Percentiles rank a stretch among this genome's conserved stretches.
phyloP scores from a whole-genome alignment of 1,140 invertebrate species.

The Macrostomum lignano region DNA sequence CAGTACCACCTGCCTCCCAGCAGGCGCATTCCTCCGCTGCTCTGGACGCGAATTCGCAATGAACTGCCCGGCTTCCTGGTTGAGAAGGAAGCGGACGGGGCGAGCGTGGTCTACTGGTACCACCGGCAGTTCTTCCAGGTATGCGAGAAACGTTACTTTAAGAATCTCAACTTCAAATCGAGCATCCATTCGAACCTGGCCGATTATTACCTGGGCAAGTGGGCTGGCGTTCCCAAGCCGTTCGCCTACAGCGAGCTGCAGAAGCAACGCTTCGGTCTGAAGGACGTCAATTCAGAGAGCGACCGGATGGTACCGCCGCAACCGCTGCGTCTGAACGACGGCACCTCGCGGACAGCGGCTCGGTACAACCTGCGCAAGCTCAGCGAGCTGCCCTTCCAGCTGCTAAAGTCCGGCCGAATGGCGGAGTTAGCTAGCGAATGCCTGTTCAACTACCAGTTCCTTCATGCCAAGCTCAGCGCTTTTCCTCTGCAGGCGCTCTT shows the following conservation, averaged over 20 bases:
- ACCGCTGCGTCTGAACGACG: constrained; percentile 61
- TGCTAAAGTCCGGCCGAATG: constrained; percentile 58
- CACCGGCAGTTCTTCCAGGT: constrained; percentile 33
- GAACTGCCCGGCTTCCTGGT: constrained; percentile 78
- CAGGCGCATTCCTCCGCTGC: constrained; percentile 59
- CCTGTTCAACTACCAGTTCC: constrained; percentile 84
- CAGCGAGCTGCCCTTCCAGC: constrained; percentile 61
- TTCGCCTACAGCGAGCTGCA: constrained; percentile 92
- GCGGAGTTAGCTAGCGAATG: constrained; percentile 71
- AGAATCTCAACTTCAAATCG: constrained; percentile 73
- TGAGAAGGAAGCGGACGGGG: constrained; percentile 76
- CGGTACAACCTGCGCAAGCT: constrained; percentile 34
- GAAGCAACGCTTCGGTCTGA: constrained; percentile 38
- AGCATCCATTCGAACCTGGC: constrained; percentile 89
- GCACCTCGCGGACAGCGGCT: constrained; percentile 18
- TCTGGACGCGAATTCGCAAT: constrained; percentile 77
- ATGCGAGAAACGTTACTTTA: constrained; percentile 67
- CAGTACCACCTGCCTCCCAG: constrained; percentile 89
- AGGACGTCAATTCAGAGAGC: constrained; percentile 62
- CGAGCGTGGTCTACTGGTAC: constrained; percentile 89
- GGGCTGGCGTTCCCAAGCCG: constrained; percentile 60
- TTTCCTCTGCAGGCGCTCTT: constrained; percentile 66
- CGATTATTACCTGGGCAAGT: constrained; percentile 81
- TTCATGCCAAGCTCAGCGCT: constrained; percentile 72
- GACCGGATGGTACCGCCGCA: constrained; percentile 81